Evolutionary conservation across 2,888 invertebrate genomes (phyloP), one percentile per base, ranked within the genome.

Genomic region (Sinotaia quadrata): DNA sequence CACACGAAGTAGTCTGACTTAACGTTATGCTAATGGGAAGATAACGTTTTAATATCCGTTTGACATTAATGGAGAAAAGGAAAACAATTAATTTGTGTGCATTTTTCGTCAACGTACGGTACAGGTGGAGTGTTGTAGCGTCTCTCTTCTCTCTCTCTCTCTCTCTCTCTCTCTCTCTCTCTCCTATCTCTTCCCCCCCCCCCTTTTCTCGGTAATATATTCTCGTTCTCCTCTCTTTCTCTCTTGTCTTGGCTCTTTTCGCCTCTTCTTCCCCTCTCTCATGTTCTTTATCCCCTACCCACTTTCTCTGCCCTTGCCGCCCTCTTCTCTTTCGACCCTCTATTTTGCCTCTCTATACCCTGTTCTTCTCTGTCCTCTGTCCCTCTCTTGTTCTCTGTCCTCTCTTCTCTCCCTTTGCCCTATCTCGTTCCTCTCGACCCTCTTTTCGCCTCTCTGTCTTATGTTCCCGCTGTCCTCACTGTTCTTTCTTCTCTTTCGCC

Each of bases 161-260:
- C 18, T 47, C 47, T 47, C 51, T 21, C 54, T 60, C 24, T 54
- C 54, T 51, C 27, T 37, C 37, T 47, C 51, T 37, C 59, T 34
- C 52, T 52, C 63, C 29, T 29, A 15, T 8, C 52, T 52, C 29
- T 34, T 27, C 18, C 49, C 58, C 33, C 47, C 49, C 56, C 41
- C 31, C 62, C 36, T 41, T n/a, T 36, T 18, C 27, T 15, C n/a
- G 15, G 15, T 15, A 4, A n/a, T n/a, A 21, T 4, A 36, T 47
- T 24, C 24, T 36, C 18, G 33, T 44, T 41, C 36, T 41, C 49
- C 58, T 27, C 61, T 24, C 49, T 15, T 36, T 18, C 31, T 12
- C 24, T n/a, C 21, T 10, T 5, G n/a, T 24, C 7, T 27, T 54
- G 54, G 54, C 54, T 24, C 31, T 54, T n/a, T 31, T 29, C 5